These are phyloP conservation scores for Myzus persicae DNA, from an alignment of 1,140 invertebrate species.

Conservation along the genomic window DNA sequence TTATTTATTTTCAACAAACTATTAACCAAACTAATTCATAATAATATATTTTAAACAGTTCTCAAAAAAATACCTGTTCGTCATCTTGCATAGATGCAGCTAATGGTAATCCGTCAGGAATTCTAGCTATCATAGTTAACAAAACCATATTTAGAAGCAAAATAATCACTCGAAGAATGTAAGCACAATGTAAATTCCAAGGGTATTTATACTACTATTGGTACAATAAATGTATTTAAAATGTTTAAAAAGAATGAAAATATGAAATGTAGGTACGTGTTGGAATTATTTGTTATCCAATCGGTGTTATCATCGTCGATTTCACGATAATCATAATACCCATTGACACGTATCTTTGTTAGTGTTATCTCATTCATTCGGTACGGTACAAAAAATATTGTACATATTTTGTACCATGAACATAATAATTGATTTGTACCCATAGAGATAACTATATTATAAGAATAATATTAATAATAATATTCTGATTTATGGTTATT, in stretches of 20 bases:
- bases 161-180: background rate
- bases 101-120: slow-evolving; percentile 92
- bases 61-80: slow-evolving; percentile 78
- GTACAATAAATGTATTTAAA: background rate
- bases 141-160: slow-evolving; percentile 80
- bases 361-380: background rate
- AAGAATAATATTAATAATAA: too few species aligned
- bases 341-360: slow-evolving; percentile 15
- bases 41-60: background rate
- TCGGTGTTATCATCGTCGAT: background rate
- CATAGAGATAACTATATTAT: too few species aligned
- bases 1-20: background rate
- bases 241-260: background rate
- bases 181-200: background rate
- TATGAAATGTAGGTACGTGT: slow-evolving; percentile 17
- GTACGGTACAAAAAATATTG: slow-evolving; percentile 22
- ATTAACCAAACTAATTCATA: background rate
- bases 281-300: background rate
- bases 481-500: too few species aligned
- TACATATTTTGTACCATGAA: background rate
- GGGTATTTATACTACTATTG: background rate
- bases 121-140: slow-evolving; percentile 95
- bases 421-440: too few species aligned
- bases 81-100: slow-evolving; percentile 98
- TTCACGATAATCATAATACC: background rate